Conservation (phyloP, 2,888 invertebrate species). For the Cheiracanthium punctorium region DNA sequence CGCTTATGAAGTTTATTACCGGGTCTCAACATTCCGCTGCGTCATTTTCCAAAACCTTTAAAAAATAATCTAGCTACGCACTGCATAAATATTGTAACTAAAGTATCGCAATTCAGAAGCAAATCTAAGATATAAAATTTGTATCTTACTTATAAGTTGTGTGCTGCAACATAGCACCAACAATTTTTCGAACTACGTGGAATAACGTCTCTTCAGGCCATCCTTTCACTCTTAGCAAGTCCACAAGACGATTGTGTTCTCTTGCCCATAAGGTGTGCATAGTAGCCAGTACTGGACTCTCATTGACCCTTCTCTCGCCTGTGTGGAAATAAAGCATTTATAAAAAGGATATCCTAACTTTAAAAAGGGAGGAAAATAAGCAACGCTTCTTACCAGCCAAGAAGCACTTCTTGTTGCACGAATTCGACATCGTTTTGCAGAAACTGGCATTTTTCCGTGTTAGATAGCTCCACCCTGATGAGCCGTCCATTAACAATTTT, state of each 20-base stretch:
- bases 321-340: slow-evolving; percentile 72
- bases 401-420: slow-evolving; percentile 53
- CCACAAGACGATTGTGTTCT: slow-evolving; percentile 91
- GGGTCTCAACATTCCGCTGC: no score
- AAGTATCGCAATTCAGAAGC: no score
- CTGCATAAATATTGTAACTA: no score
- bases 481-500: slow-evolving; percentile 30
- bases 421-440: slow-evolving; percentile 12
- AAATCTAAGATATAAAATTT: no score
- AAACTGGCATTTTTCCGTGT: slow-evolving; percentile 6
- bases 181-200: slow-evolving; percentile 79
- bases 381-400: slow-evolving; percentile 40
- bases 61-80: no score
- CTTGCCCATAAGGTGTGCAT: slow-evolving; percentile 94
- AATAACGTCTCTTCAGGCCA: slow-evolving; percentile 95
- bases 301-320: slow-evolving; percentile 94
- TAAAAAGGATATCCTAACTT: background rate
- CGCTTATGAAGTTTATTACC: no score
- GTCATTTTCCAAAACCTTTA: no score
- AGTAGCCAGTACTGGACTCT: slow-evolving; percentile 90
- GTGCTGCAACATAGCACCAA: slow-evolving; percentile 76
- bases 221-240: slow-evolving; percentile 85
- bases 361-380: no score
- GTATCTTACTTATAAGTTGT: slow-evolving; percentile 75
- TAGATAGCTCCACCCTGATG: background rate